Base-by-base conservation (phyloP, 35 echinoderm and acorn worm genomes). In the Amphiura filiformis region DNA sequence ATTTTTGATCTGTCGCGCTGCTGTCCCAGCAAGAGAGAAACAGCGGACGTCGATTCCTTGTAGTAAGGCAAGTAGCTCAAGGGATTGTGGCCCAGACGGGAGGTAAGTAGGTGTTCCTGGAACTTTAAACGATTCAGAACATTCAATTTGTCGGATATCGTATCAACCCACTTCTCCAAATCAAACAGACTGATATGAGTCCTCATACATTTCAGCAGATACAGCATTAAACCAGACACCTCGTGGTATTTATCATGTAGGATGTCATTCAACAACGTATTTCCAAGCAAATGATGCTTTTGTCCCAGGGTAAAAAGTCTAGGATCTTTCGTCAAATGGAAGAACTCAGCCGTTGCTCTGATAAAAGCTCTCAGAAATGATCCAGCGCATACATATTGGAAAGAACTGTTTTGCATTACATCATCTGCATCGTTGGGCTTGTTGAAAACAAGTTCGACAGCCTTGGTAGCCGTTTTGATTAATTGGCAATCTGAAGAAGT, bases 341-440 rank as follows among this genome's bases (percentile, higher is more conserved):
- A 32, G 4, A 78, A 39, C 85, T 87, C 85, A 35, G 85, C 85
- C 28, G 36, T 44, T 40, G 75, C 85, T 31, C 31, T 65, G 22
- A 78, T 39, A 23, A 87, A 75, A 3, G 65, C 75, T 31, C 39
- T 39, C 11, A 87, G 13, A 37, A 39, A 87, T 0, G 85, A 65
- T 30, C 37, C 33, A 5, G 75, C 65, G 30, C 26, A 28, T 0
- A 79, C 65, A 78, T 39, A n/a, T 44, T 44, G 0, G 4, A 87
- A 39, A 39, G 70, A 87, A 23, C 85, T 31, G 37, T 77, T 77
- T n/a, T n/a, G n/a, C n/a, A n/a, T n/a, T n/a, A n/a, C n/a, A n/a
- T n/a, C n/a, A n/a, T n/a, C n/a, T n/a, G n/a, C n/a, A n/a, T n/a
- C n/a, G 39, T 77, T 47, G 20, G 31, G 17, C 13, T 17, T 78